A percentile compares a stretch with the other conserved stretches of the same genome.
These are phyloP conservation scores for Cryptotermes secundus DNA, from an alignment of 1,140 invertebrate species.

Conservation along the genomic window DNA sequence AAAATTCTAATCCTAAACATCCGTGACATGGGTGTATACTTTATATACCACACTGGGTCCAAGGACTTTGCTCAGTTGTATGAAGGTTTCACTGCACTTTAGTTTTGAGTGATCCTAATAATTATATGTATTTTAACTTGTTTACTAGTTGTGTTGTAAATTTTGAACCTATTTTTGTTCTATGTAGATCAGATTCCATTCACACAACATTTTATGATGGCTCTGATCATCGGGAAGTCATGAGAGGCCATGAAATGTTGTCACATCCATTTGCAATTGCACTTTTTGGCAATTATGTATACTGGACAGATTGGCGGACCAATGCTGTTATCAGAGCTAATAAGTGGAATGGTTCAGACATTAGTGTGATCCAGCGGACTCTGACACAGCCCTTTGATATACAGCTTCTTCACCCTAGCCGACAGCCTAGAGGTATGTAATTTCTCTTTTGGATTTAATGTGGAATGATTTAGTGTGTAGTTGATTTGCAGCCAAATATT, in stretches of 20 bases:
- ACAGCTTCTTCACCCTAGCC: slow-evolving; percentile 61
- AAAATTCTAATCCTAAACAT: not conserved
- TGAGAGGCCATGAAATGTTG: slow-evolving; percentile 56
- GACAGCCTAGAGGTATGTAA: slow-evolving; percentile 56
- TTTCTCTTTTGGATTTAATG: too few species aligned
- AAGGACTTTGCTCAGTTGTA: not conserved
- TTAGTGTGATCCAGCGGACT: slow-evolving; percentile 58
- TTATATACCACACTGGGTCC: not conserved
- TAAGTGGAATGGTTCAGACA: slow-evolving; percentile 64
- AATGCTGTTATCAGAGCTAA: slow-evolving; percentile 64
- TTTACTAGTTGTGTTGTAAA: not conserved
- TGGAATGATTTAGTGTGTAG: too few species aligned
- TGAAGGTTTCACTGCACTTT: not conserved
- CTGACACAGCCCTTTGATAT: slow-evolving; percentile 68
- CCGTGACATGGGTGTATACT: too few species aligned
- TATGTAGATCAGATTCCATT: slow-evolving; percentile 74
- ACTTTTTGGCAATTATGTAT: slow-evolving; percentile 62
- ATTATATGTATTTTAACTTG: not conserved
- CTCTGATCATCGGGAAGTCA: slow-evolving; percentile 50
- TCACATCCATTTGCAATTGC: slow-evolving; percentile 67
- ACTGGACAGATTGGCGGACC: slow-evolving; percentile 70
- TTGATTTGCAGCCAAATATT: too few species aligned
- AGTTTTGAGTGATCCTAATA: not conserved
- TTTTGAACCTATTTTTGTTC: slow-evolving; percentile 1
- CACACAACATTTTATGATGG: slow-evolving; percentile 72